phyloP scores from a whole-genome alignment of 2,113 vertebrate genomes.

The Castor canadensis region DNA sequence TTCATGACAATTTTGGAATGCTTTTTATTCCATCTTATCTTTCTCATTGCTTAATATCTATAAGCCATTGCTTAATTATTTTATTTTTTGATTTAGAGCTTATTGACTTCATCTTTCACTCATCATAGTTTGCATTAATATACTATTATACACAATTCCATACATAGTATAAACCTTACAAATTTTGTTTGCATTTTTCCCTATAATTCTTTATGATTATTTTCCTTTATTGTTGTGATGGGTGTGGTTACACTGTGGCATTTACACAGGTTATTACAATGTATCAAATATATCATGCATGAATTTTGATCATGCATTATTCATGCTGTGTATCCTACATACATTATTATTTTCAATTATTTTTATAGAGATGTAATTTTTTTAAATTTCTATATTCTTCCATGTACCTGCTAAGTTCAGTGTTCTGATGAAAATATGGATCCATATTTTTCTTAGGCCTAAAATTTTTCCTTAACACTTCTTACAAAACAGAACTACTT shows the following conservation, averaged over 20 bases:
- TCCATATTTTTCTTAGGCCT: background rate
- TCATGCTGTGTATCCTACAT: background rate
- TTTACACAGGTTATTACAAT: no score
- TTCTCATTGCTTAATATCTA: background rate
- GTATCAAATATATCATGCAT: no score
- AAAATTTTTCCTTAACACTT: no score
- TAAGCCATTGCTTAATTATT: background rate
- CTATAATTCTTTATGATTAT: background rate
- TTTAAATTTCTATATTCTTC: background rate
- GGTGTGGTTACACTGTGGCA: no score
- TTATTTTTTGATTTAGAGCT: background rate
- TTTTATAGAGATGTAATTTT: background rate
- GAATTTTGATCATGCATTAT: background rate
- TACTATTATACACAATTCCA: background rate
- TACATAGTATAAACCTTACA: background rate
- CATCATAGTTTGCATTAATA: background rate
- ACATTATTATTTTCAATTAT: background rate
- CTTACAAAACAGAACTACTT: background rate
- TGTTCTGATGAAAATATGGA: background rate
- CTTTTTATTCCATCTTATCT: background rate
- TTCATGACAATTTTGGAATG: background rate
- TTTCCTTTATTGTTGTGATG: no score
- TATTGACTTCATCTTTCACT: background rate
- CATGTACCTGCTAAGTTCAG: background rate
- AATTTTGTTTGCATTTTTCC: background rate